Base-by-base conservation (phyloP, 2,888 invertebrate genomes). In the Volucella zonaria region DNA sequence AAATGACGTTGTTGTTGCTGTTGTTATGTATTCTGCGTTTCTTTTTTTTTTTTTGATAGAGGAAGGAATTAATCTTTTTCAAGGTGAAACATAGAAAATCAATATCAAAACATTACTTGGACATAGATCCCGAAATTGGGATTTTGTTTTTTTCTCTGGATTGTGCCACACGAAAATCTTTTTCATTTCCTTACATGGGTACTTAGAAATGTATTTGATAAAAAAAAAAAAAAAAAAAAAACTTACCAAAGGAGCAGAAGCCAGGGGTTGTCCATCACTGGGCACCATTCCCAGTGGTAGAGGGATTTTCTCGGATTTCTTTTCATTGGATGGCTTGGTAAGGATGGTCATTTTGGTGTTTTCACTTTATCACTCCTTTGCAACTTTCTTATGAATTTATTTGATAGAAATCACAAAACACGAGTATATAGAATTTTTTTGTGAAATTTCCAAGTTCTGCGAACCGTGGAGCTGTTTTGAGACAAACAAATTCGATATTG, bases 261-360 rank as follows among this genome's bases (percentile, higher is more conserved):
- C 76, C 58, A 73, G 68, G 31, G 83, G 45, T 52, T 83, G 83
- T 15, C 79, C 77, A 81, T 85, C 81, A 15, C 67, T 75, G 18
- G 93, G 79, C 42, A 87, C 88, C 52, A 95, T 87, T 74, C 89
- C 94, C 88, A 96, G 91, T 64, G 95, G 95, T 88, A 94, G 92
- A 89, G 93, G 94, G 88, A 93, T 92, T 92, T 94, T 95, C 87
- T 95, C 94, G 54, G 92, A 92, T 92, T 96, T 96, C 92, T 95
- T 96, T 87, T 95, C 94, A 70, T 94, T 93, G 83, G 94, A 93
- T 40, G 95, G 94, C 91, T 96, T 96, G 8, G 95, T 95, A 88
- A 97, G 93, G 90, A 97, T 94, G 83, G 97, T 97, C 97, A 97
- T 97, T 87, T 89, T 93, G 59, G 18, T n/a, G 51, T n/a, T 23